A percentile compares a stretch with the other conserved stretches of the same genome.
These are phyloP conservation scores for Platorchestia sp. DNA, from an alignment of 1,140 invertebrate genomes.

Conservation along the genomic window DNA sequence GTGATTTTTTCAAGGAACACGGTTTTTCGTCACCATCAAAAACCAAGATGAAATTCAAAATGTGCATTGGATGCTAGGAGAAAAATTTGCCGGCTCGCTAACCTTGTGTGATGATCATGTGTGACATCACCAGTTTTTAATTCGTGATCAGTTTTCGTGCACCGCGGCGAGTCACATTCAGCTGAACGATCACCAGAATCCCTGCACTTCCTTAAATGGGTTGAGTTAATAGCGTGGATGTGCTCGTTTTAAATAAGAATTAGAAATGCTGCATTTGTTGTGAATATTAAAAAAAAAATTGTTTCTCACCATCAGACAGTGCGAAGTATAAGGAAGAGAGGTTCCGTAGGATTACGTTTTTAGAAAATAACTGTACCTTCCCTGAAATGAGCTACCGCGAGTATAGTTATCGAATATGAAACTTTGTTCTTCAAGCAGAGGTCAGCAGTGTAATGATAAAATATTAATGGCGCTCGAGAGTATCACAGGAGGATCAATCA, in stretches of 20 bases:
- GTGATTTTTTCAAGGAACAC: background rate
- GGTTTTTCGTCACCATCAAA: background rate
- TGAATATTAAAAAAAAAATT: background rate
- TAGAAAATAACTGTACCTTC: background rate
- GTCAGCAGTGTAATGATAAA: too few species aligned
- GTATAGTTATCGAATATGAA: background rate
- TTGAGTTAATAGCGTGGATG: background rate
- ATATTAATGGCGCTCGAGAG: too few species aligned
- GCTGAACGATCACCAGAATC: background rate
- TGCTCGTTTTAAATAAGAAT: background rate
- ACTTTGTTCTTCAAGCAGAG: background rate
- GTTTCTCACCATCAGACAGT: background rate
- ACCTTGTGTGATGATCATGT: background rate
- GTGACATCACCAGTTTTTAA: background rate
- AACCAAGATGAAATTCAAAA: background rate
- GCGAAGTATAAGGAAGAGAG: background rate
- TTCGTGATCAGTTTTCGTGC: background rate
- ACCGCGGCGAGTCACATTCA: background rate
- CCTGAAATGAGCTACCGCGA: background rate
- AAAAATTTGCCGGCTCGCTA: background rate
- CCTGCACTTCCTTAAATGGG: background rate
- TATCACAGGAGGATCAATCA: too few species aligned
- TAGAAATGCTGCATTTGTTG: background rate
- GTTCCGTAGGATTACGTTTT: background rate
- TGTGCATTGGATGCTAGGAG: background rate